These are phyloP conservation scores for Rhombomys opimus DNA, from an alignment of 2,113 vertebrate species.

Conservation along the genomic window DNA sequence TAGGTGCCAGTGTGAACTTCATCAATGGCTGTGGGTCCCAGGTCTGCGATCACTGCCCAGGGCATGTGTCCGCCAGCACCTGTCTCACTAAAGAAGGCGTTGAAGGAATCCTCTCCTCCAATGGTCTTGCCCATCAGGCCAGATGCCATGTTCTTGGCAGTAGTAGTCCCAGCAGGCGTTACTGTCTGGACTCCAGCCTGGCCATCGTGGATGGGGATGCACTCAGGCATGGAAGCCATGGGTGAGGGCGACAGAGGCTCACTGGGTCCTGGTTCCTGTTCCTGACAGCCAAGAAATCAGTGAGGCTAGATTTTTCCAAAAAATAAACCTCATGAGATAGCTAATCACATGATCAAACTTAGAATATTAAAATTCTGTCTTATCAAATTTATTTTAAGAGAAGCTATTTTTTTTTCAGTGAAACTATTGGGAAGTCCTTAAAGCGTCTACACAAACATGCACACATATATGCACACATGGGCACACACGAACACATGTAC, in stretches of 20 bases:
- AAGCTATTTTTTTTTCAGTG: background rate
- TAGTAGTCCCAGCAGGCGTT: background rate
- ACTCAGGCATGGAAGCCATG: background rate
- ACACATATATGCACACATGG: background rate
- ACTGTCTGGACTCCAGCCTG: background rate
- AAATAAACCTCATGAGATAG: background rate
- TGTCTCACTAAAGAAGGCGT: background rate
- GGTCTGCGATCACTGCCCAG: too few species aligned
- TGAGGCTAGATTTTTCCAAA: background rate
- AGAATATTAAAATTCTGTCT: background rate
- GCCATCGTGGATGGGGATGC: background rate
- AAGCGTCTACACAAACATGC: background rate
- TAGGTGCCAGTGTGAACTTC: background rate
- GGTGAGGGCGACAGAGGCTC: background rate
- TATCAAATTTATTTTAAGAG: background rate
- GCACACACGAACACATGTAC: background rate
- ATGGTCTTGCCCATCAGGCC: background rate
- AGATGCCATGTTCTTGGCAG: background rate
- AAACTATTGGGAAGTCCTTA: conserved; percentile 13
- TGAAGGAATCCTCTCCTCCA: background rate
- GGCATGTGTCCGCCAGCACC: background rate
- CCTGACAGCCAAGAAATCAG: background rate
- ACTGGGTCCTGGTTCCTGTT: background rate
- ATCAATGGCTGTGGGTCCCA: background rate
- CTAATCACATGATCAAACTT: too few species aligned